Conservation (phyloP, 2,888 invertebrate genomes). For the Gari tellinella region DNA sequence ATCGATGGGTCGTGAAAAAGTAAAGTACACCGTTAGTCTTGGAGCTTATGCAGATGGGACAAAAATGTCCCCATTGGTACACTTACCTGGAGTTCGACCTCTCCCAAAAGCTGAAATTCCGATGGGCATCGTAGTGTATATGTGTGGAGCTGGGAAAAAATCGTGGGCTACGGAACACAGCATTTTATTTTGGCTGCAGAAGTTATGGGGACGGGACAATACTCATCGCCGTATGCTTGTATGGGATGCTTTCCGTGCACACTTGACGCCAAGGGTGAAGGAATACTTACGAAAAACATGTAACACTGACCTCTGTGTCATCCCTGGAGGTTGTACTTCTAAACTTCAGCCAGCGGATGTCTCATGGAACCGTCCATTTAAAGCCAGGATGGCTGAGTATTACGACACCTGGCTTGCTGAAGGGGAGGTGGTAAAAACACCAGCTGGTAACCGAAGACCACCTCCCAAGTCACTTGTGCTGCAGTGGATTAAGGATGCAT, state of each 20-base stretch:
- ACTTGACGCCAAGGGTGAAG: conserved; percentile 6
- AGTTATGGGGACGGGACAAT: conserved; percentile 8
- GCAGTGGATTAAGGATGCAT: conserved; percentile 24
- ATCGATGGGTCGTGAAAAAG: no score
- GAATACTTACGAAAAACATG: not conserved
- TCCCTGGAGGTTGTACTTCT: conserved; percentile 47
- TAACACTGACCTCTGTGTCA: conserved; percentile 20
- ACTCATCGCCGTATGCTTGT: conserved; percentile 6
- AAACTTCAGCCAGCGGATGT: conserved; percentile 35
- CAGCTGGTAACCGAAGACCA: conserved; percentile 13
- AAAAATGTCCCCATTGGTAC: no score
- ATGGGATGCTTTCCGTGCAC: conserved; percentile 30
- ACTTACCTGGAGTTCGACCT: no score
- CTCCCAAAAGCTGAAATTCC: not conserved
- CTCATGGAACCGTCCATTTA: conserved; percentile 37
- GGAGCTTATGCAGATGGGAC: no score
- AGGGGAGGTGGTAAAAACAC: conserved; percentile 3
- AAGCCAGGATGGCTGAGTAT: conserved; percentile 17
- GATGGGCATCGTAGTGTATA: conserved; percentile 7
- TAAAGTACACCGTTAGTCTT: no score
- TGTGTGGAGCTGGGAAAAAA: conserved; percentile 26
- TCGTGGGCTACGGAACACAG: conserved; percentile 21
- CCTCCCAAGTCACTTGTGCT: conserved; percentile 9
- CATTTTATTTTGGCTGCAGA: conserved; percentile 19
- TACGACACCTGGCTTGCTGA: conserved; percentile 36